Evolutionary conservation across 2,797 vertebrate genomes (phyloP).

Genomic region (Pempheris klunzingeri): DNA sequence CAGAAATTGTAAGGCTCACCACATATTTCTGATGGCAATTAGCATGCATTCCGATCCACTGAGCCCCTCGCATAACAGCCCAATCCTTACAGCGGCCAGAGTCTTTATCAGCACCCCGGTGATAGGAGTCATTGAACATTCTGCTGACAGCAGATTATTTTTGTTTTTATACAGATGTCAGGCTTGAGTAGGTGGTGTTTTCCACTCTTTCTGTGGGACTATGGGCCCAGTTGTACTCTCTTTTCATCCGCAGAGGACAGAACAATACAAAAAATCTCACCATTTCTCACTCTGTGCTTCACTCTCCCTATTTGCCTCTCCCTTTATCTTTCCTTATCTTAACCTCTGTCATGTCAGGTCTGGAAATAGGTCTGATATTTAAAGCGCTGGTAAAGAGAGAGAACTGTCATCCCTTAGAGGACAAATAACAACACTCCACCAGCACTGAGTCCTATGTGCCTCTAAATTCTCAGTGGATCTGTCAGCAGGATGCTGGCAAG

Average conservation of each 20-base stretch:
- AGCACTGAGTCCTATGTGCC: slow-evolving; percentile 37
- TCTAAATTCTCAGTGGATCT: slow-evolving; percentile 71
- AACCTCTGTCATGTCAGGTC: slow-evolving; percentile 67
- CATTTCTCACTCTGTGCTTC: slow-evolving; percentile 25
- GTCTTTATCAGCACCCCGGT: slow-evolving; percentile 86
- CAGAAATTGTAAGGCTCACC: slow-evolving; percentile 84
- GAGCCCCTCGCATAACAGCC: slow-evolving; percentile 89
- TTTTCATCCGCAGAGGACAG: slow-evolving; percentile 56
- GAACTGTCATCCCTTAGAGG: slow-evolving; percentile 69
- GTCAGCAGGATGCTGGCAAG: slow-evolving; percentile 71
- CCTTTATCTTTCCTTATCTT: slow-evolving; percentile 54
- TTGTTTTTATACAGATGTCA: slow-evolving; percentile 92
- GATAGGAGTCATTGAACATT: slow-evolving; percentile 90
- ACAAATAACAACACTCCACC: slow-evolving; percentile 69
- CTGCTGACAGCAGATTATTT: slow-evolving; percentile 94
- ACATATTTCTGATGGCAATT: slow-evolving; percentile 92
- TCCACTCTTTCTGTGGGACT: slow-evolving; percentile 77
- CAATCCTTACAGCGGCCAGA: slow-evolving; percentile 86
- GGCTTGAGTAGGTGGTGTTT: slow-evolving; percentile 89
- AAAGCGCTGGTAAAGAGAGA: slow-evolving; percentile 74
- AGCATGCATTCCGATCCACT: slow-evolving; percentile 98
- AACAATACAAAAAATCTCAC: slow-evolving; percentile 38
- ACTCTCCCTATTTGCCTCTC: slow-evolving; percentile 16
- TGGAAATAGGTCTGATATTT: slow-evolving; percentile 82
- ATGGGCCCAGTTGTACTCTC: slow-evolving; percentile 44